A percentile compares a stretch with the other conserved stretches of the same genome.
phyloP scores from a whole-genome alignment of 2,797 vertebrate species.

The Carduelis carduelis region DNA sequence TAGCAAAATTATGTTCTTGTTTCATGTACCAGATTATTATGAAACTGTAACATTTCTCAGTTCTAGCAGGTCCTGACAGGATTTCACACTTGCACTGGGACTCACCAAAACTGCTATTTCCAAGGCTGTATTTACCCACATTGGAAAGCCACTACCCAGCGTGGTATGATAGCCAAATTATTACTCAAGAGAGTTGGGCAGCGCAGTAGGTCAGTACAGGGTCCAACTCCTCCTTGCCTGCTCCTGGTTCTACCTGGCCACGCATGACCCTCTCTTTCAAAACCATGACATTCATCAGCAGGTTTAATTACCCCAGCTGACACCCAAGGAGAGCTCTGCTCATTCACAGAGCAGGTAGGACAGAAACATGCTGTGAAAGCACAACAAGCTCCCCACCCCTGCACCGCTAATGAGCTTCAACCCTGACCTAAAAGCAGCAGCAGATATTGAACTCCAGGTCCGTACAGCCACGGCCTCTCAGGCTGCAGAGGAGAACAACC shows the following conservation, averaged over 20 bases:
- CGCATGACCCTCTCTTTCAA: background rate
- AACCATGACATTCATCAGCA: background rate
- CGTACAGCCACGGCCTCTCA: fast-evolving
- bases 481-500: background rate
- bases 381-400: background rate
- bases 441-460: background rate
- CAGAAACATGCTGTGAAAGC: slow-evolving; percentile 1
- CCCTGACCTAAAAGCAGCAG: slow-evolving; percentile 15
- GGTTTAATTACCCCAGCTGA: slow-evolving; percentile 7
- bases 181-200: background rate
- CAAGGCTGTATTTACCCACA: background rate
- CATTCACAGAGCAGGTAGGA: slow-evolving; percentile 21
- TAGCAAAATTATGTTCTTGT: background rate
- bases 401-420: background rate
- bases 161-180: background rate
- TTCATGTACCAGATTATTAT: background rate
- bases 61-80: background rate
- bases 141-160: background rate
- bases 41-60: background rate
- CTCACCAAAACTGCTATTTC: slow-evolving; percentile 35
- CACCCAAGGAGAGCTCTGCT: background rate
- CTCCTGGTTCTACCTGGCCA: background rate
- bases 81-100: background rate
- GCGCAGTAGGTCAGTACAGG: background rate
- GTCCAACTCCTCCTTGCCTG: background rate